Conservation (phyloP, 2,113 vertebrate genomes). For the Pavo muticus region DNA sequence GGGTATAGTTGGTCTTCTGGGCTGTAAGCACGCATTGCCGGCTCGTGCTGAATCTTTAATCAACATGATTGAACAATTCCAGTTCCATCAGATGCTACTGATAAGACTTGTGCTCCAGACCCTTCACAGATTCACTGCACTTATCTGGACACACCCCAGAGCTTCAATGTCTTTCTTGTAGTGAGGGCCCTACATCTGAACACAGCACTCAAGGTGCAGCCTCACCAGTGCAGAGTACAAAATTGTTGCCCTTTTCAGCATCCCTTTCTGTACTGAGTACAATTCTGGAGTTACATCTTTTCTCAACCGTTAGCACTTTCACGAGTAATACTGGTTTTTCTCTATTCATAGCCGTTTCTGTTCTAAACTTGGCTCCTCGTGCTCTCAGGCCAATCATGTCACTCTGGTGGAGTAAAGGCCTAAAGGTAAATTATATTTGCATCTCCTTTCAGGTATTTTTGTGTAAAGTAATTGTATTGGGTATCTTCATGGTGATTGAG, state of each 20-base stretch:
- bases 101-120: no score
- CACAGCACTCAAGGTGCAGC: no score
- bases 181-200: no score
- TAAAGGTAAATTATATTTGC: neutral
- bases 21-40: no score
- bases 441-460: neutral
- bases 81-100: no score
- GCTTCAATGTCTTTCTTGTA: no score
- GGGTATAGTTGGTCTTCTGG: no score
- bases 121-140: no score
- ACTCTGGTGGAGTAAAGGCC: neutral
- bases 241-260: neutral
- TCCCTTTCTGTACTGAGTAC: neutral
- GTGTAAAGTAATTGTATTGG: neutral
- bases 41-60: no score
- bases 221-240: no score
- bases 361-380: neutral
- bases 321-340: neutral
- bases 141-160: no score
- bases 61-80: no score
- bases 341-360: neutral
- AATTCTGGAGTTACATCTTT: neutral
- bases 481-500: neutral
- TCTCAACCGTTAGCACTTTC: neutral
- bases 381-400: neutral